Base-by-base conservation (phyloP, 2,888 invertebrate species). In the Lacanobia oleracea region DNA sequence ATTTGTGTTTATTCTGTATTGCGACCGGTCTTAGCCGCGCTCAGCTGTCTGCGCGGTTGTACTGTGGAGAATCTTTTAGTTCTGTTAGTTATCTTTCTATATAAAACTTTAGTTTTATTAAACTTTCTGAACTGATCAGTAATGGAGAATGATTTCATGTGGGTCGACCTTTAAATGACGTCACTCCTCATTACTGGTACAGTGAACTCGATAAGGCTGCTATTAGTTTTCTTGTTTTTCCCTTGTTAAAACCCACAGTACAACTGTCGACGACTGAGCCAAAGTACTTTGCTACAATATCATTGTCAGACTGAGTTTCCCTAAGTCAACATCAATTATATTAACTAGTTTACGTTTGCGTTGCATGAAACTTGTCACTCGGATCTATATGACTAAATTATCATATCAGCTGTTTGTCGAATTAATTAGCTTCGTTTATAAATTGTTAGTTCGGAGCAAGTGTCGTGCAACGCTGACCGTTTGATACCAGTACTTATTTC, bases 261-360 rank as follows among this genome's bases (percentile, higher is more conserved):
- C 67, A 79, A 67, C 61, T 51, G 68, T 79, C 16, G 72, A 27
- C 21, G 57, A 40, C 77, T 60, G 80, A 75, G 79, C 68, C 67
- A 14, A 67, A 81, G 78, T 72, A 75, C 71, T 81, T 79, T 81
- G 80, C 84, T 81, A 81, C 77, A 72, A 81, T 83, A 86, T 81
- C 81, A 88, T 88, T 87, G 85, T 87, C 92, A 90, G 90, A 92
- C 91, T 91, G 91, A 91, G 89, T 91, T 90, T 88, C 89, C 90
- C 88, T 89, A 86, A 88, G 87, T 88, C 88, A 87, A 85, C 75
- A 77, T 82, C 84, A 83, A 75, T 77, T 78, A 75, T 80, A 84
- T 81, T 84, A 86, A 87, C 90, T 90, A 89, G 89, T 91, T 88
- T 77, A 86, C 83, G 66, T 86, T 83, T 78, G 76, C 82, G 81